Evolutionary conservation across 2,797 vertebrate species (phyloP).

Genomic region (Diplodus sargus): DNA sequence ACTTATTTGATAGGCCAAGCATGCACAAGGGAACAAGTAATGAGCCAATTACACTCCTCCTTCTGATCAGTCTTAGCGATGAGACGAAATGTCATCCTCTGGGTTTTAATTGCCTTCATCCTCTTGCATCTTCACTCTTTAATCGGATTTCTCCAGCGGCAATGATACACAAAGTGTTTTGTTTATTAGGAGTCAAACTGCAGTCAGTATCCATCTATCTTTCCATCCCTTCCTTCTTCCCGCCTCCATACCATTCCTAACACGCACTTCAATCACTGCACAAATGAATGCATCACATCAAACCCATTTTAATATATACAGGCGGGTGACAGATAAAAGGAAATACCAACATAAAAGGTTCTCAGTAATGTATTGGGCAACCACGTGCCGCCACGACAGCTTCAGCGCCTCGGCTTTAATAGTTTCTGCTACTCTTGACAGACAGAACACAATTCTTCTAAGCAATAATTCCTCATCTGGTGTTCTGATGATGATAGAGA

Average conservation of each 20-base stretch:
- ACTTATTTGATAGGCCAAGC: slow-evolving; percentile 36
- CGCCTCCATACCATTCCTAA: background rate
- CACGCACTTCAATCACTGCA: background rate
- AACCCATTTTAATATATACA: too few species aligned
- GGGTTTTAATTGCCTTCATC: slow-evolving; percentile 44
- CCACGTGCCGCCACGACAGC: too few species aligned
- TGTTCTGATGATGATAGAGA: too few species aligned
- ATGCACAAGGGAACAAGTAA: slow-evolving; percentile 40
- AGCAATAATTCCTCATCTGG: too few species aligned
- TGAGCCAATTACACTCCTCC: slow-evolving; percentile 39
- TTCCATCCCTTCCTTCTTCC: background rate
- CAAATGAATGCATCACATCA: background rate
- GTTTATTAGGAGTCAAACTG: background rate
- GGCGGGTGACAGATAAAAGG: too few species aligned
- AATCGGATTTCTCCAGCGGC: slow-evolving; percentile 12
- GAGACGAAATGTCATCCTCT: slow-evolving; percentile 39
- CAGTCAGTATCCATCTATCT: background rate
- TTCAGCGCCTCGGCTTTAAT: too few species aligned
- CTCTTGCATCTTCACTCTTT: slow-evolving; percentile 38
- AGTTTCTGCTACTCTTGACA: too few species aligned
- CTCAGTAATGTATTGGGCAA: too few species aligned
- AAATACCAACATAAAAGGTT: too few species aligned
- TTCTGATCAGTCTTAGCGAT: slow-evolving; percentile 33
- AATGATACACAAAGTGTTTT: slow-evolving; percentile 13
- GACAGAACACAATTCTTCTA: too few species aligned